These are phyloP conservation scores for Chloroclysta siterata DNA, from an alignment of 2,888 invertebrate genomes.

Conservation along the genomic window DNA sequence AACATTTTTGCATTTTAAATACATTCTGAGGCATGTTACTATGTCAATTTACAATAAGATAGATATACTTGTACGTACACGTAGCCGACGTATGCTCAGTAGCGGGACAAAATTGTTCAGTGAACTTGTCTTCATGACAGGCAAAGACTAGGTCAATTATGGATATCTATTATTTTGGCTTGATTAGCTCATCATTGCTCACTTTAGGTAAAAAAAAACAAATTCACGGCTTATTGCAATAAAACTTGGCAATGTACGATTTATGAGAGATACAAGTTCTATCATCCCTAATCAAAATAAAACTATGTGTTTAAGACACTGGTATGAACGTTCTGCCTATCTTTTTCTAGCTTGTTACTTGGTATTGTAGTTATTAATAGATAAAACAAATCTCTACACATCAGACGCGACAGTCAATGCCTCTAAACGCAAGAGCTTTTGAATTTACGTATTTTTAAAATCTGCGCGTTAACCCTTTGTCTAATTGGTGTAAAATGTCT, in stretches of 20 bases:
- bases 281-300: slow-evolving; percentile 13
- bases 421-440: neutral
- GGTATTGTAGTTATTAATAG: no score
- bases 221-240: no score
- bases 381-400: neutral
- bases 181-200: no score
- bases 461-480: neutral
- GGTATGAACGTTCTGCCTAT: no score
- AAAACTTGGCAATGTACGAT: no score
- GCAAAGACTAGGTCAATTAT: no score
- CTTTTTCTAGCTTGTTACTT: no score
- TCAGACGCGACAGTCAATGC: neutral
- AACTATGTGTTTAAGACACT: neutral
- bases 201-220: no score
- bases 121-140: neutral
- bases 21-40: slow-evolving; percentile 43
- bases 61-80: neutral
- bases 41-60: slow-evolving; percentile 31
- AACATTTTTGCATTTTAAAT: slow-evolving; percentile 46
- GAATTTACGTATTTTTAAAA: neutral
- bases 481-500: neutral
- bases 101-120: neutral
- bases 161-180: no score
- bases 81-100: neutral
- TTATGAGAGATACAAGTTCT: neutral